Evolutionary conservation across 2,888 invertebrate genomes (phyloP), one percentile per base, ranked within the genome.

Genomic region (Trissolcus japonicus): DNA sequence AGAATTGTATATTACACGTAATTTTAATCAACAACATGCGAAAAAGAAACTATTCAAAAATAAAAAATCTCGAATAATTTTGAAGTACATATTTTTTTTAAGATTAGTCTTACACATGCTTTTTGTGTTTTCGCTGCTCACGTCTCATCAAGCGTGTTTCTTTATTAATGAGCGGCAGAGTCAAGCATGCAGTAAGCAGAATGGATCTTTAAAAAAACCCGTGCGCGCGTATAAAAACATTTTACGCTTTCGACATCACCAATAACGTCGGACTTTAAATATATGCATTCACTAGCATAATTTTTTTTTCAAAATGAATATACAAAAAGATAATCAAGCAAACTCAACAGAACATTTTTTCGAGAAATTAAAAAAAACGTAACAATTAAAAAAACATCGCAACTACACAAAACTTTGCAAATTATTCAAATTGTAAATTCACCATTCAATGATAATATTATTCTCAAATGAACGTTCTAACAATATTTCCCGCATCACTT

Each of bases 151-250:
- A 82, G 79, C 79, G 78, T 74, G 80, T 82, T 84, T 86, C 82
- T 82, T 74, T 87, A 87, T 86, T 87, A 85, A 87, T 86, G 86
- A 84, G 80, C 79, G 66, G 80, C 79, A 79, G 76, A 80, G 79
- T 69, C 74, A 73, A 73, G 80, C 57, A 73, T 80, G 77, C 78
- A 81, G 48, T 79, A 35, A 35, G 35, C 35, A 35, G 35, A 1
- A 80, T 78, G 72, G 48, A 74, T 73, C 78, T 81, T 77, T 75
- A 79, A 68, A 78, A 78, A 67, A 71, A 13, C 17, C n/a, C 63
- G 51, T 54, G 57, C 56, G 65, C 2, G 35, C 9, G 76, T 54
- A 60, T 66, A 67, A 75, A 67, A 67, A 63, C 68, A 21, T 59
- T 43, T 61, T 63, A 41, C 61, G 71, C 63, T 62, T 29, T 53